These are phyloP conservation scores for Hippocampus abdominalis DNA, from an alignment of 2,113 vertebrate genomes.

Conservation along the genomic window DNA sequence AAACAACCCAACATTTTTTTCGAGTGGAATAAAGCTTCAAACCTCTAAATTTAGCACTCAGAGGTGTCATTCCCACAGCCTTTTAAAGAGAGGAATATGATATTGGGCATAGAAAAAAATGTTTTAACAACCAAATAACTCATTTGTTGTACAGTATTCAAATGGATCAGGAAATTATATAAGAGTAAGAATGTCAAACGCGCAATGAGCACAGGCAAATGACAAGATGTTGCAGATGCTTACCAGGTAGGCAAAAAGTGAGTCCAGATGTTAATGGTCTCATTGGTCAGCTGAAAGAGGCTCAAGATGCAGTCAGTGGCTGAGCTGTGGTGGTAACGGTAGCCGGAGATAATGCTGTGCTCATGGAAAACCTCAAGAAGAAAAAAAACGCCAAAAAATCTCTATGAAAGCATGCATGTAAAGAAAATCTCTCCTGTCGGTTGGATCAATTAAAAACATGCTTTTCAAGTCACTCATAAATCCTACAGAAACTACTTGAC, in stretches of 20 bases:
- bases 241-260: constrained; percentile 91
- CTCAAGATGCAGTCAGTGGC: constrained; percentile 86
- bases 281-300: constrained; percentile 90
- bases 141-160: not conserved
- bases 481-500: not conserved
- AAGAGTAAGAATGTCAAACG: not conserved
- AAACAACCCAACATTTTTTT: no score
- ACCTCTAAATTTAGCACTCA: not conserved
- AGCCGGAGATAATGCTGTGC: constrained; percentile 87
- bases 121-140: not conserved
- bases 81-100: not conserved
- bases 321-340: constrained; percentile 83
- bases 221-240: not conserved
- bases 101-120: not conserved
- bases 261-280: constrained; percentile 96
- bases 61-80: no score
- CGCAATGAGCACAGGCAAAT: no score
- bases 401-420: not conserved
- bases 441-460: not conserved
- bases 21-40: not conserved
- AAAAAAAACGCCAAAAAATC: not conserved
- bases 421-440: not conserved
- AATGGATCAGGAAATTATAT: not conserved
- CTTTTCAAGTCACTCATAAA: not conserved
- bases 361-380: constrained; percentile 83